phyloP scores from a whole-genome alignment of 1,140 invertebrate species.

The Panonychus citri region DNA sequence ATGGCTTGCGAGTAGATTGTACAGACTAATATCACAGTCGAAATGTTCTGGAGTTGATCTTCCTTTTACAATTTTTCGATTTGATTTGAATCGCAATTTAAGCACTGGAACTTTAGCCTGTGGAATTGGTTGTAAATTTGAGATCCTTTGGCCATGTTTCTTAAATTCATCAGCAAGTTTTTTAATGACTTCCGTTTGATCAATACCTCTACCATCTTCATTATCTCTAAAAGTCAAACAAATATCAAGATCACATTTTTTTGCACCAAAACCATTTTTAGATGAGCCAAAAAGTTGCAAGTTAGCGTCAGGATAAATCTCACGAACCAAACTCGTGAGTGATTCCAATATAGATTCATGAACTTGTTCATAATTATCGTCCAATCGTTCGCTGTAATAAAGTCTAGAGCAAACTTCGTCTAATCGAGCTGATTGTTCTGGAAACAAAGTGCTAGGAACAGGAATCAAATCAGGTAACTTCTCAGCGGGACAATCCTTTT shows the following conservation, averaged over 20 bases:
- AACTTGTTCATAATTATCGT: background rate
- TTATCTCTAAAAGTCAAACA: slow-evolving; percentile 30
- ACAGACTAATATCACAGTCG: slow-evolving; percentile 36
- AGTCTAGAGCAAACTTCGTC: background rate
- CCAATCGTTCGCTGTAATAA: background rate
- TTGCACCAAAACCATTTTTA: slow-evolving; percentile 36
- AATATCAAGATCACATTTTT: slow-evolving; percentile 34
- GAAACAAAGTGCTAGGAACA: slow-evolving; percentile 19
- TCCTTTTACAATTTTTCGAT: too few relatives aligned
- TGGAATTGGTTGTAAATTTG: slow-evolving; percentile 29
- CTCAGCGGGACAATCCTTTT: slow-evolving; percentile 29
- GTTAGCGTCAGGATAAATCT: slow-evolving; percentile 16
- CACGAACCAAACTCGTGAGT: background rate
- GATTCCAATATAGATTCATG: background rate
- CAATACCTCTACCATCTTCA: slow-evolving; percentile 19
- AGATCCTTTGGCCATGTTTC: slow-evolving; percentile 21
- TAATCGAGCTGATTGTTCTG: background rate
- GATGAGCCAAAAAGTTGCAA: slow-evolving; percentile 36
- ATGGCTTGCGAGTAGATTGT: slow-evolving; percentile 30
- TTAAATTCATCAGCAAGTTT: slow-evolving; percentile 23
- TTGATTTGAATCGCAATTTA: slow-evolving; percentile 33
- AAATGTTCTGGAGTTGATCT: too few relatives aligned
- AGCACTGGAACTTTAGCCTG: slow-evolving; percentile 41
- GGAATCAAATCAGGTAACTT: slow-evolving; percentile 23
- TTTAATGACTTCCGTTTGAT: slow-evolving; percentile 24